These are phyloP conservation scores for Cenopis cana DNA, from an alignment of 2,888 invertebrate genomes.

Conservation along the genomic window DNA sequence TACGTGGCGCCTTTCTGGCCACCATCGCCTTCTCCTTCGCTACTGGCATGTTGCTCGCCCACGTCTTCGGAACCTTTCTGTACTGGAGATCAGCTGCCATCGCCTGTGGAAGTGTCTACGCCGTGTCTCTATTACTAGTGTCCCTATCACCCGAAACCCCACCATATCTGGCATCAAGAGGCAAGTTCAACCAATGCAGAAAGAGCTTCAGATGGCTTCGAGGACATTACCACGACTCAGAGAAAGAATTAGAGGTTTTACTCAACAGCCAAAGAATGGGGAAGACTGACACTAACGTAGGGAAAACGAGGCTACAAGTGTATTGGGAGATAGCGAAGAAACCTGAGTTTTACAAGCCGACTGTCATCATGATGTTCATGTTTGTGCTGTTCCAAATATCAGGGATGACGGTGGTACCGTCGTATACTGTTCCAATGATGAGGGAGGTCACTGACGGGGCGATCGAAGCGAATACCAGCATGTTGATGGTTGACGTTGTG, in stretches of 20 bases:
- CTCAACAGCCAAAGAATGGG: slow-evolving; percentile 70
- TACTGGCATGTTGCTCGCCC: slow-evolving; percentile 86
- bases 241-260: slow-evolving; percentile 78
- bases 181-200: slow-evolving; percentile 81
- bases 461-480: slow-evolving; percentile 86
- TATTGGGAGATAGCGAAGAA: slow-evolving; percentile 63
- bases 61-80: slow-evolving; percentile 86
- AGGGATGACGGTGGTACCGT: slow-evolving; percentile 89
- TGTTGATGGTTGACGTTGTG: slow-evolving; percentile 87
- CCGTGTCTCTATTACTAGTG: slow-evolving; percentile 79
- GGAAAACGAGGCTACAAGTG: slow-evolving; percentile 63
- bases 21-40: slow-evolving; percentile 87
- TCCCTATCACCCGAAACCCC: slow-evolving; percentile 87
- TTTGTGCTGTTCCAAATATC: slow-evolving; percentile 88
- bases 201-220: slow-evolving; percentile 85
- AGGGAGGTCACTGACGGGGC: slow-evolving; percentile 83
- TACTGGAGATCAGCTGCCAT: slow-evolving; percentile 85
- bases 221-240: slow-evolving; percentile 75
- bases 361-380: slow-evolving; percentile 86
- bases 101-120: slow-evolving; percentile 80
- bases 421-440: slow-evolving; percentile 88
- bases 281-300: slow-evolving; percentile 64
- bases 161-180: slow-evolving; percentile 86
- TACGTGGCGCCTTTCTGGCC: slow-evolving; percentile 87
- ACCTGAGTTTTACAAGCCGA: slow-evolving; percentile 86